Percentiles rank a stretch among this genome's conserved stretches.
These are phyloP conservation scores for Porites lutea DNA, from an alignment of 64 coral and sea anemone species.

Conservation along the genomic window DNA sequence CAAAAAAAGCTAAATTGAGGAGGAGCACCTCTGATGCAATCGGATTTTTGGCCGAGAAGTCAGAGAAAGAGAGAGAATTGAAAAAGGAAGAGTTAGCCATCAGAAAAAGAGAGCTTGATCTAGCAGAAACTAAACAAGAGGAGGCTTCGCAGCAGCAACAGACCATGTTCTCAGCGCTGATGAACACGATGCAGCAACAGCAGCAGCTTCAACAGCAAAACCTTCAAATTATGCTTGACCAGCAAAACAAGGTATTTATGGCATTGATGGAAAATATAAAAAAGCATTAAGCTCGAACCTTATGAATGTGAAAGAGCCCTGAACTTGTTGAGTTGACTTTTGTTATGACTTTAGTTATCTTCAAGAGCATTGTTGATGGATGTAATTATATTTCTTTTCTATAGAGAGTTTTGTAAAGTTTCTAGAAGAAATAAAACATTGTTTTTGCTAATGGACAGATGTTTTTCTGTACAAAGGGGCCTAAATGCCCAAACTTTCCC, in stretches of 20 bases:
- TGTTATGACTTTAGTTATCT: slow-evolving; percentile 46
- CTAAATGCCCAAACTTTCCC: slow-evolving; percentile 52
- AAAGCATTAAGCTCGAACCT: slow-evolving; percentile 59
- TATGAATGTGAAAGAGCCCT: slow-evolving; percentile 62
- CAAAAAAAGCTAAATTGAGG: slow-evolving; percentile 43
- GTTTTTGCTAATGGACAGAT: slow-evolving; percentile 45
- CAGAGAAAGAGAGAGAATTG: slow-evolving; percentile 60
- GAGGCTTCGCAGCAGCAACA: slow-evolving; percentile 56
- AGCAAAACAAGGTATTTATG: slow-evolving; percentile 69
- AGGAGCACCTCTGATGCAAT: slow-evolving; percentile 60
- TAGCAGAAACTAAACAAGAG: slow-evolving; percentile 60
- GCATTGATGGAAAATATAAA: slow-evolving; percentile 56
- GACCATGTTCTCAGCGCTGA: slow-evolving; percentile 62
- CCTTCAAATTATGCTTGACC: slow-evolving; percentile 66
- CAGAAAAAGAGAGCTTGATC: slow-evolving; percentile 64
- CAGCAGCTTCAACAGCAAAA: slow-evolving; percentile 72
- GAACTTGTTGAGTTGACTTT: slow-evolving; percentile 63
- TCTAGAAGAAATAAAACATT: slow-evolving; percentile 47
- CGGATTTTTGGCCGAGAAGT: slow-evolving; percentile 56
- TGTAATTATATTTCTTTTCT: slow-evolving; percentile 56
- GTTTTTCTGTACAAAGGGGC: slow-evolving; percentile 45
- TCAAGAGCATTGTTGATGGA: slow-evolving; percentile 39
- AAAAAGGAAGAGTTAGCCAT: slow-evolving; percentile 55
- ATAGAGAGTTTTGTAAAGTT: slow-evolving; percentile 63
- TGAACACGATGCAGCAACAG: slow-evolving; percentile 54